Conservation (phyloP, 2,888 invertebrate genomes). For the Eupsilia transversa region DNA sequence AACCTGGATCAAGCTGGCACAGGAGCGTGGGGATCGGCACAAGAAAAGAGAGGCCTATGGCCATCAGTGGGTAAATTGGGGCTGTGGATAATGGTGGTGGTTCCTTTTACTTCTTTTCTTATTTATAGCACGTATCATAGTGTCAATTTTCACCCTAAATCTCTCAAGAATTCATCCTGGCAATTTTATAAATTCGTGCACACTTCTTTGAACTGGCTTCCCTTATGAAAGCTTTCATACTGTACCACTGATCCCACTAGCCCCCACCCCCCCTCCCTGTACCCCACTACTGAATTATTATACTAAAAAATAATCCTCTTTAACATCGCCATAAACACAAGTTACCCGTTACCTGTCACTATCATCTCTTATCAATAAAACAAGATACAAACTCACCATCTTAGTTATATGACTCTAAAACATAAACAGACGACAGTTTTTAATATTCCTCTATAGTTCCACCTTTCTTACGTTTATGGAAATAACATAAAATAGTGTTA, state of each 20-base stretch:
- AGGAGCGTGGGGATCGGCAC: no score
- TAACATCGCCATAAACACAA: not conserved
- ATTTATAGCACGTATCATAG: not conserved
- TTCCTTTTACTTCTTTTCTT: not conserved
- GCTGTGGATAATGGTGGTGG: no score
- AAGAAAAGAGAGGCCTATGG: no score
- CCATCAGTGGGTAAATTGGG: no score
- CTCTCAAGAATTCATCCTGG: not conserved
- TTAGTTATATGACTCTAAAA: not conserved
- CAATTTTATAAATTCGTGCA: not conserved
- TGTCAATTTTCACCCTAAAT: not conserved
- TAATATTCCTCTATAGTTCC: not conserved
- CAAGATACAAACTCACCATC: not conserved
- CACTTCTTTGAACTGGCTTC: not conserved
- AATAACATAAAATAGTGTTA: slow-evolving; percentile 5
- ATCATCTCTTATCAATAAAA: slow-evolving; percentile 30
- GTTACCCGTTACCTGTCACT: not conserved
- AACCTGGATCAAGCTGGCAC: no score
- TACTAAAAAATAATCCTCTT: not conserved
- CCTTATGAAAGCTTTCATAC: not conserved
- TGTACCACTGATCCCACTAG: not conserved
- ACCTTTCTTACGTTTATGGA: not conserved
- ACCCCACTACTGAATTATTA: not conserved
- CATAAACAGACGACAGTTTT: slow-evolving; percentile 4
- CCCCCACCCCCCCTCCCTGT: no score